phyloP scores from a whole-genome alignment of 2,888 invertebrate genomes.

The Perithous albicinctus region DNA sequence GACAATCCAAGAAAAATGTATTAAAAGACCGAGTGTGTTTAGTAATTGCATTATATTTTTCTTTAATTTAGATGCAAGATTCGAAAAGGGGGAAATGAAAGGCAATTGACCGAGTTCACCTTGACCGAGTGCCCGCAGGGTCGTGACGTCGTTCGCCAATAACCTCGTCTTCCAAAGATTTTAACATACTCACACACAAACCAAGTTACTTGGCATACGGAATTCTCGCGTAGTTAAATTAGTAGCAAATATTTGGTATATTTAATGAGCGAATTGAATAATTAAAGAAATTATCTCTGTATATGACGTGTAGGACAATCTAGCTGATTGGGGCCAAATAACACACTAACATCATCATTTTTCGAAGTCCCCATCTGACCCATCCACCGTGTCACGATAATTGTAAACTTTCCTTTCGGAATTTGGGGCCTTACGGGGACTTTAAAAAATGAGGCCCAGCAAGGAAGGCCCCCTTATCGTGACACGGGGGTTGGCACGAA shows the following conservation, averaged over 20 bases:
- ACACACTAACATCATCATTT: too few relatives aligned
- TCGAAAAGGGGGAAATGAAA: conserved; percentile 18
- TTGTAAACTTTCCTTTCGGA: too few relatives aligned
- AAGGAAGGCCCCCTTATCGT: too few relatives aligned
- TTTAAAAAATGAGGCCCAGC: too few relatives aligned
- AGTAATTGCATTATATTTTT: not conserved
- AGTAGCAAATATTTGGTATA: not conserved
- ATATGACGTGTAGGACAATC: too few relatives aligned
- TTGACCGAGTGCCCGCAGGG: conserved; percentile 32
- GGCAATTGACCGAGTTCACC: conserved; percentile 31
- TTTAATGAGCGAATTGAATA: not conserved
- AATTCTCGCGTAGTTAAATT: not conserved
- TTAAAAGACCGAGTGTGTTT: not conserved
- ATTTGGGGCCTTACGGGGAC: too few relatives aligned
- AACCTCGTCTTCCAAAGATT: not conserved
- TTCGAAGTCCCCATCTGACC: too few relatives aligned
- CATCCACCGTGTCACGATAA: too few relatives aligned
- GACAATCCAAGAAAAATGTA: not conserved
- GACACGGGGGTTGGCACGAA: too few relatives aligned
- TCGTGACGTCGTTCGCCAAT: conserved; percentile 23
- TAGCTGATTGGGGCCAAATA: too few relatives aligned
- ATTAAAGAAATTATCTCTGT: too few relatives aligned
- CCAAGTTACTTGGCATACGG: not conserved
- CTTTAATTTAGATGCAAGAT: conserved; percentile 4
- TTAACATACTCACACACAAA: not conserved